phyloP scores from a whole-genome alignment of 1,140 invertebrate species.

The Trypoxylus dichotomus region DNA sequence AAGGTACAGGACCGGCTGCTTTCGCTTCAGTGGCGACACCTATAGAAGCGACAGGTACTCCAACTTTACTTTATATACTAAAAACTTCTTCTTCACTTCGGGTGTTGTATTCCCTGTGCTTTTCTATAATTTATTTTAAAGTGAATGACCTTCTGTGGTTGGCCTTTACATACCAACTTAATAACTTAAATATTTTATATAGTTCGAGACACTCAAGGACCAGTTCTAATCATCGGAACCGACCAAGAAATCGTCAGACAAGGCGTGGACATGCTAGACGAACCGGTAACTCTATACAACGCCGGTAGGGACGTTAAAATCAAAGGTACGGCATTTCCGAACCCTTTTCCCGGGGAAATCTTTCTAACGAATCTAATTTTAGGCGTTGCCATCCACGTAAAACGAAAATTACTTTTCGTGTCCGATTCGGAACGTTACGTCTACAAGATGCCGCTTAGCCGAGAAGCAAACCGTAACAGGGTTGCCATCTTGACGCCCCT shows the following conservation, averaged over 20 bases:
- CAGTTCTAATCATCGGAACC: constrained; percentile 72
- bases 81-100: not conserved
- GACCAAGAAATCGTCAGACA: constrained; percentile 69
- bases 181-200: not conserved
- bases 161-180: too few relatives aligned
- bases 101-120: too few relatives aligned
- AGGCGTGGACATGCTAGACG: constrained; percentile 67
- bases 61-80: not conserved
- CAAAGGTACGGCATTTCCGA: constrained; percentile 45
- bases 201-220: constrained; percentile 63
- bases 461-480: constrained; percentile 45
- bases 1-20: constrained; percentile 76
- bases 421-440: constrained; percentile 69
- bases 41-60: constrained; percentile 62
- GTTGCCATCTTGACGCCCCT: constrained; percentile 60
- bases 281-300: constrained; percentile 60
- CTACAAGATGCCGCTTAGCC: constrained; percentile 57
- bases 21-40: constrained; percentile 67
- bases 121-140: constrained; percentile 1
- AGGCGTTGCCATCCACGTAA: constrained; percentile 77
- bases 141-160: too few relatives aligned
- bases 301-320: constrained; percentile 37
- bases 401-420: constrained; percentile 70
- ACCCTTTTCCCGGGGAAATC: not conserved
- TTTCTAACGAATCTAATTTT: not conserved